Conservation (phyloP, 2,113 vertebrate species). For the Corythoichthys intestinalis region DNA sequence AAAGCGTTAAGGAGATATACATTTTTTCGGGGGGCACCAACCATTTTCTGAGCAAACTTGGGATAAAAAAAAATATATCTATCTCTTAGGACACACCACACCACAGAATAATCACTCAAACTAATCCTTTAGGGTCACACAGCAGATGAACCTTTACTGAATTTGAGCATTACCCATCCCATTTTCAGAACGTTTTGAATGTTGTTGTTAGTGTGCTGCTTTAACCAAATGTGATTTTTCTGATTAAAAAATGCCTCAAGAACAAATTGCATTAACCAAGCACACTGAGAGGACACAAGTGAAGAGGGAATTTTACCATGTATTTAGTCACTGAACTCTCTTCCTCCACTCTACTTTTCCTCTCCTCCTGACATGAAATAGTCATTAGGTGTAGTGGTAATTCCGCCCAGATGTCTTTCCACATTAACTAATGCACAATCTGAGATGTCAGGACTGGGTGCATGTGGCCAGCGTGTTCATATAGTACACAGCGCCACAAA, state of each 20-base stretch:
- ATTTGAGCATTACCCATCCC: background rate
- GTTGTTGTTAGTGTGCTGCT: background rate
- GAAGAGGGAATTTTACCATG: background rate
- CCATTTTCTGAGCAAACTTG: background rate
- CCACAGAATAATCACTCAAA: background rate
- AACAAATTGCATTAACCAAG: background rate
- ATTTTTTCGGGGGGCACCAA: too few relatives aligned
- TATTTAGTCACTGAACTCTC: conserved; percentile 36
- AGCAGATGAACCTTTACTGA: background rate
- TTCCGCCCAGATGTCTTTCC: conserved; percentile 54
- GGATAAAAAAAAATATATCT: background rate
- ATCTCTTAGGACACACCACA: background rate
- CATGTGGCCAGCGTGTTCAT: conserved; percentile 28
- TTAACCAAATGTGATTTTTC: background rate
- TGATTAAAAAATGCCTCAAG: background rate
- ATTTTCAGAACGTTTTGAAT: background rate
- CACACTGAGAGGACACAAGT: background rate
- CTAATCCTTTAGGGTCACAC: background rate
- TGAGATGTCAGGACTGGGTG: conserved; percentile 37
- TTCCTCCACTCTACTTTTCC: conserved; percentile 32
- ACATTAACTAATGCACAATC: conserved; percentile 63
- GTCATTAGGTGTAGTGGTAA: conserved; percentile 64
- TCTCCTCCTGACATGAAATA: conserved; percentile 64
- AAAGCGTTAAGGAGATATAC: too few relatives aligned
- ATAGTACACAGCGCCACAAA: conserved; percentile 27